These are phyloP conservation scores for Sminthopsis crassicaudata DNA, from an alignment of 2,113 vertebrate genomes.

Conservation along the genomic window DNA sequence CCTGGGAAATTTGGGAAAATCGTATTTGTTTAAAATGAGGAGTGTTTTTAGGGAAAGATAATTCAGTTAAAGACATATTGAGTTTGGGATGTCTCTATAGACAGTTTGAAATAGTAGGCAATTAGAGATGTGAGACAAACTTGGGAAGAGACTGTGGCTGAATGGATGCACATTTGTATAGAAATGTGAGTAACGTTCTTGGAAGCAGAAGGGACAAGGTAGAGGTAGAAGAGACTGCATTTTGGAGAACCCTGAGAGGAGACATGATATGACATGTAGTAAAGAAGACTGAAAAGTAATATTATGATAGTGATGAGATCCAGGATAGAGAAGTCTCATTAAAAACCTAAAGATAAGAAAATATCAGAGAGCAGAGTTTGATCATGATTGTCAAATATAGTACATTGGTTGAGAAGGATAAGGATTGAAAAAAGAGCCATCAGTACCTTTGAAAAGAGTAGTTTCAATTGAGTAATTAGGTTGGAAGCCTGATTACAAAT, in stretches of 20 bases:
- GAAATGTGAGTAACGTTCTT: not conserved
- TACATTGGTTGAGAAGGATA: not conserved
- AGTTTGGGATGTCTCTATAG: not conserved
- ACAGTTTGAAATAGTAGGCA: not conserved
- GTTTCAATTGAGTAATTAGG: not conserved
- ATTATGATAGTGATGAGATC: not conserved
- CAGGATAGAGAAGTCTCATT: not conserved
- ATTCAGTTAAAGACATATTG: not conserved
- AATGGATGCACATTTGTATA: not conserved
- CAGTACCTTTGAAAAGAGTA: not conserved
- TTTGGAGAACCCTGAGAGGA: not conserved
- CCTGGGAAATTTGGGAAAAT: not conserved
- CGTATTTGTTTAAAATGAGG: not conserved
- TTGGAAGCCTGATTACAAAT: not conserved
- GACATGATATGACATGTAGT: not conserved
- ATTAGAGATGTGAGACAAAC: not conserved
- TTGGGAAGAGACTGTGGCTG: not conserved
- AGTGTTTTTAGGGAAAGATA: not conserved
- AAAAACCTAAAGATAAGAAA: not conserved
- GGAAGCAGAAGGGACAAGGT: not conserved
- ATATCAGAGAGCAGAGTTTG: not conserved
- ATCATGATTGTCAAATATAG: not conserved
- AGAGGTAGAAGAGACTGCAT: not conserved
- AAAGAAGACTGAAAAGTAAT: not conserved
- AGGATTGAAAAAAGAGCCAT: not conserved